Percentiles rank a stretch among this genome's conserved stretches.
These are phyloP conservation scores for Mechanitis mazaeus DNA, from an alignment of 2,888 invertebrate genomes.

Conservation along the genomic window DNA sequence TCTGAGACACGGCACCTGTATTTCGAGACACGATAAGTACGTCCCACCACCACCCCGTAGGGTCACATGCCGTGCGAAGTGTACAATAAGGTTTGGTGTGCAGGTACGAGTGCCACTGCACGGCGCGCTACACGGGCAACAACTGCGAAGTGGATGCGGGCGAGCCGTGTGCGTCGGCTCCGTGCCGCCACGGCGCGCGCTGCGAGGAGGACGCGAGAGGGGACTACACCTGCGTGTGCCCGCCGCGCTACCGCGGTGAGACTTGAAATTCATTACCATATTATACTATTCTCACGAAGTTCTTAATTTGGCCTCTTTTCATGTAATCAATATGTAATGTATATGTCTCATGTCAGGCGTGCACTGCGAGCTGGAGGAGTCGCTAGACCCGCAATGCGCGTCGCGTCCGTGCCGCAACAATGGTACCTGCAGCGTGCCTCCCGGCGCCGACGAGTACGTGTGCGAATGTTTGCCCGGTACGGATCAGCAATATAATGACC, in stretches of 20 bases:
- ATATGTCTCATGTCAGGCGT: constrained; percentile 53
- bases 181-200: constrained; percentile 84
- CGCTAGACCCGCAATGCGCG: constrained; percentile 82
- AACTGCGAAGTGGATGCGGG: constrained; percentile 91
- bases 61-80: too few species aligned
- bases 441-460: constrained; percentile 72
- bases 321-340: neutral
- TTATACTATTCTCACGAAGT: too few species aligned
- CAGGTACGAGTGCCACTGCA: constrained; percentile 89
- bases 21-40: constrained; percentile 81
- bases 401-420: constrained; percentile 87
- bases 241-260: constrained; percentile 79
- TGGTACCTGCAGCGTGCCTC: constrained; percentile 83
- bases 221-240: constrained; percentile 83
- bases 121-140: constrained; percentile 89
- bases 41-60: constrained; percentile 5
- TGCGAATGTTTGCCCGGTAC: constrained; percentile 78
- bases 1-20: constrained; percentile 88
- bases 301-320: too few species aligned
- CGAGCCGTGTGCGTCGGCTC: constrained; percentile 80
- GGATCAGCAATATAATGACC: neutral
- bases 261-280: neutral
- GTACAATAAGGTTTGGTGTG: neutral
- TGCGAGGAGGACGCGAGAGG: constrained; percentile 82
- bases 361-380: constrained; percentile 84